phyloP scores from a whole-genome alignment of 2,888 invertebrate species.

The Cephus nigrinus region DNA sequence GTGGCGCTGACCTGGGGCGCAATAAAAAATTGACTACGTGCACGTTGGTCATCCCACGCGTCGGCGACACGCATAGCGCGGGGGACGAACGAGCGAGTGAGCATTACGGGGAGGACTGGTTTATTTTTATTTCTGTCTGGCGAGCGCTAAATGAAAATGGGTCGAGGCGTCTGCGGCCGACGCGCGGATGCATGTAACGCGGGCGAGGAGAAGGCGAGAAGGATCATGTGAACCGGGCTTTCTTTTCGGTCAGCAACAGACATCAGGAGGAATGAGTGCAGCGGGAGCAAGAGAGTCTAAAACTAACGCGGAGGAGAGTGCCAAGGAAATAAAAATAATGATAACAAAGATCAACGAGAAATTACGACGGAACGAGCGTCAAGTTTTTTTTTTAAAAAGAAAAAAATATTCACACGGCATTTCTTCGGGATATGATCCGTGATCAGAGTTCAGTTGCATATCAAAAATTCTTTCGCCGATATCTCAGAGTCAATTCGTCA shows the following conservation, averaged over 20 bases:
- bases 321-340: background rate
- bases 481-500: no score
- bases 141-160: conserved; percentile 52
- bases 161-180: conserved; percentile 57
- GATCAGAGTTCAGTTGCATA: no score
- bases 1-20: background rate
- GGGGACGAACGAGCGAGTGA: background rate
- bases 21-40: background rate
- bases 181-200: background rate
- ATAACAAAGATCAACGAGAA: background rate
- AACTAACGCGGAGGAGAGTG: background rate
- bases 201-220: background rate
- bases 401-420: no score
- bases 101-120: conserved; percentile 24
- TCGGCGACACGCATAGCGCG: conserved; percentile 7
- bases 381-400: no score
- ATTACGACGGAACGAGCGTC: background rate
- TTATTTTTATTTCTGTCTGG: conserved; percentile 36
- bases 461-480: no score
- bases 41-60: background rate
- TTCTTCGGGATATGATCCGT: no score
- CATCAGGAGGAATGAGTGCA: background rate
- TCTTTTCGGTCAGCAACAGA: background rate
- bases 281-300: background rate
- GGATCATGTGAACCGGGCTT: background rate